A percentile compares a stretch with the other conserved stretches of the same genome.
Evolutionary conservation across 2,113 vertebrate genomes (phyloP).

Genomic region (Pseudolaguvia tuberculata): DNA sequence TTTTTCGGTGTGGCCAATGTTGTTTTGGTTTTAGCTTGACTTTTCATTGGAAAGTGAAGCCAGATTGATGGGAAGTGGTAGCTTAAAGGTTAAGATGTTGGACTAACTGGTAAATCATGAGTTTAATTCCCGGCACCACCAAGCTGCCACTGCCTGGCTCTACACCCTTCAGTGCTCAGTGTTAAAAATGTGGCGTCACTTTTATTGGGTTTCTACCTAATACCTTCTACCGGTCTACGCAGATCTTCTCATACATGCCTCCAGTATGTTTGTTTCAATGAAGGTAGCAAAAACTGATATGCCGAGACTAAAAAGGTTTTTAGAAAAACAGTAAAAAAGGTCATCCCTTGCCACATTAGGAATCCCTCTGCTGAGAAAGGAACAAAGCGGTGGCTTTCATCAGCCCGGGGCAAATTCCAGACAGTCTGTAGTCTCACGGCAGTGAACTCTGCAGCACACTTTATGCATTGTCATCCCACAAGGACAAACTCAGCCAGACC

Average conservation of each 20-base stretch:
- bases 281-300: not conserved
- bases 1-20: too few species aligned
- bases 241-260: not conserved
- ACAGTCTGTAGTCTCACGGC: constrained; percentile 4
- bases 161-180: too few species aligned
- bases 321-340: not conserved
- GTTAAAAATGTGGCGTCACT: too few species aligned
- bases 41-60: too few species aligned
- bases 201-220: not conserved
- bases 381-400: not conserved
- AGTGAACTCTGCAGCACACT: not conserved
- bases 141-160: too few species aligned
- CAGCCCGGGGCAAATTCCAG: constrained; percentile 8
- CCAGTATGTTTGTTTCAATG: not conserved
- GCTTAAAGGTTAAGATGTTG: too few species aligned
- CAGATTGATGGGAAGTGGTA: too few species aligned
- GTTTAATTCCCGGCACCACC: too few species aligned
- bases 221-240: not conserved
- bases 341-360: not conserved
- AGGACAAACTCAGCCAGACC: not conserved
- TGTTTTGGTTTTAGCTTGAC: too few species aligned
- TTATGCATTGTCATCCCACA: constrained; percentile 3
- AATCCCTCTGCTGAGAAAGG: not conserved
- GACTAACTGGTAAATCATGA: too few species aligned
- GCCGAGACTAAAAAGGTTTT: not conserved